Evolutionary conservation across 2,888 invertebrate genomes (phyloP), one percentile per base, ranked within the genome.

Genomic region (Drosophila anceps): DNA sequence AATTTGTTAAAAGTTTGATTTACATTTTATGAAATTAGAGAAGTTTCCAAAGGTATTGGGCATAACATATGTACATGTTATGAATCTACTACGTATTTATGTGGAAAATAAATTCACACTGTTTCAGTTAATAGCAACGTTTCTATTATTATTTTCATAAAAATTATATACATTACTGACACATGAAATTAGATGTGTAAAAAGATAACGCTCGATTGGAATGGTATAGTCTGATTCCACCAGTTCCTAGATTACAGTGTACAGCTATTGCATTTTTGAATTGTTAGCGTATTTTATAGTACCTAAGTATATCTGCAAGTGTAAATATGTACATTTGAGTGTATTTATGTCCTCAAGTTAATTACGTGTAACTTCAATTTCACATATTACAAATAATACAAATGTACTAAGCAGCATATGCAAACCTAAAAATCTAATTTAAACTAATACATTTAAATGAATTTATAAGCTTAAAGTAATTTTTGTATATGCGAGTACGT

Each of bases 311-410:
- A 51, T 76, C 37, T 46, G 53, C 13, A 74, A 75, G 59, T 77
- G 61, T 69, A 63, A 61, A n/a, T 81, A 78, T 81, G 59, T 79
- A 82, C 79, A 79, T 76, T 66, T 78, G 59, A 78, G 73, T 74
- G 70, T 79, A 79, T 63, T 63, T 76, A 61, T 67, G 48, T 73
- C 39, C 63, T 69, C 62, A 62, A 79, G 69, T 66, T 65, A 73
- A 55, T 70, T 62, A 46, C 60, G 39, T 76, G 73, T 68, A 67
- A 62, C 73, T 57, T 59, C 48, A 71, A 79, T 63, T 74, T 82
- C 73, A 71, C 69, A 82, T 89, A 81, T 84, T 90, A 91, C 84
- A 91, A 91, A 90, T 91, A 87, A 90, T 91, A 91, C 81, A 91
- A 91, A 91, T 91, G 89, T 80, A 46, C 13, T 70, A 69, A 63